Evolutionary conservation across 2,888 invertebrate genomes (phyloP), one percentile per base, ranked within the genome.

Genomic region (Branchipolynoe longqiensis): DNA sequence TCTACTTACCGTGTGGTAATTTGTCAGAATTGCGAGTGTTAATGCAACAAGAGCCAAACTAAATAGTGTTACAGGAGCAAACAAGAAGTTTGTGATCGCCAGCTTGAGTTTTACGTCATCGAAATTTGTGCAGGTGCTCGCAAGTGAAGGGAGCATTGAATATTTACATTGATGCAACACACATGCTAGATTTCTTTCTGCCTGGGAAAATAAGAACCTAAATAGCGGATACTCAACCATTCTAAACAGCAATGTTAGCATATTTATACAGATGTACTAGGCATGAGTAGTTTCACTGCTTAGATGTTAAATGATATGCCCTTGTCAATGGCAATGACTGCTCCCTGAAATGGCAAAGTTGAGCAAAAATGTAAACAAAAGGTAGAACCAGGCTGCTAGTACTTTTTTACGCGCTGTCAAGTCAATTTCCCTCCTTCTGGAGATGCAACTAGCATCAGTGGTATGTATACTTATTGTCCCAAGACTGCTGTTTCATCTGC

Each of bases 351-450:
- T 33, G 31, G 6, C 64, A 25, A 64, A 64, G 64, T 64, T 64
- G 64, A 8, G n/a, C 8, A 4, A 64, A 64, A 64, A 64, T 64
- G 64, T 64, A 64, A 64, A 64, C 64, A 64, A 64, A 31, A 64
- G 64, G 31, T 6, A 25, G 31, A 25, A 22, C 31, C 8, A 4
- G 6, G 12, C 28, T 4, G 28, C 28, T 25, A 33, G 33, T 33
- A 64, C 33, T 64, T 64, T n/a, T 64, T 64, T 22, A 31, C 28
- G 33, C 8, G n/a, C 64, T 64, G 64, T 64, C 64, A 64, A 8
- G 33, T 28, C 33, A 59, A 3, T 31, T 33, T 33, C 6, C 8
- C 31, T 25, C 4, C 33, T 64, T 25, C 64, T 22, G 8, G 64
- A 8, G 64, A 31, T 33, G 4, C 4, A 8, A 4, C 28, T 8